Evolutionary conservation across 2,888 invertebrate species (phyloP).

Genomic region (Hirudinaria manillensis): DNA sequence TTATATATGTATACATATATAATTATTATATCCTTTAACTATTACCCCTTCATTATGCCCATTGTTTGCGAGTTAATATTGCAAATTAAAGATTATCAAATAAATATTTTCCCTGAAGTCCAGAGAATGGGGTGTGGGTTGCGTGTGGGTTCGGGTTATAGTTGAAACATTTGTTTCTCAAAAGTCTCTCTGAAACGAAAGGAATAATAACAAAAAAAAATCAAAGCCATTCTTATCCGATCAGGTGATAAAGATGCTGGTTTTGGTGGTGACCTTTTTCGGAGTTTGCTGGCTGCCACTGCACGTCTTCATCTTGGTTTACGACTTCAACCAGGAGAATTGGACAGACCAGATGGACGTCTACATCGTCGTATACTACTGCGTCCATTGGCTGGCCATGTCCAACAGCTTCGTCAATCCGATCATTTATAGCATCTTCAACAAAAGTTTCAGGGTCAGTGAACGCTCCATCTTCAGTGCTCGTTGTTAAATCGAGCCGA

Average conservation of each 20-base stretch:
- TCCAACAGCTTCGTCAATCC: constrained; percentile 53
- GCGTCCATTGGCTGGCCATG: constrained; percentile 52
- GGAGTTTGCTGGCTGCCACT: constrained; percentile 52
- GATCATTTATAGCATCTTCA: constrained; percentile 52
- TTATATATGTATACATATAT: not conserved
- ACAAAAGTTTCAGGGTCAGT: constrained; percentile 52
- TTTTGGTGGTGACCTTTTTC: constrained; percentile 49
- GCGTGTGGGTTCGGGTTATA: too few relatives aligned
- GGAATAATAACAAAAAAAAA: too few relatives aligned
- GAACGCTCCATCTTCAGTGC: not conserved
- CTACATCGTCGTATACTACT: constrained; percentile 42
- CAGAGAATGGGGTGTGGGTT: too few relatives aligned
- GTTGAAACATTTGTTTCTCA: too few relatives aligned
- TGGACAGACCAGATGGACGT: constrained; percentile 15
- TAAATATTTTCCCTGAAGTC: too few relatives aligned
- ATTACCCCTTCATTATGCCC: too few relatives aligned
- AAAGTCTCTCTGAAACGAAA: too few relatives aligned
- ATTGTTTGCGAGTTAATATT: too few relatives aligned
- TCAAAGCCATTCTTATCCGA: not conserved
- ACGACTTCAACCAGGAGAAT: constrained; percentile 43
- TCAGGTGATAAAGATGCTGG: constrained; percentile 52
- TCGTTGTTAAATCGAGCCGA: too few relatives aligned
- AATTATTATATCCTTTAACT: not conserved
- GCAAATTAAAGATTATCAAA: too few relatives aligned
- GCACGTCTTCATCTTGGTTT: constrained; percentile 47